Base-by-base conservation (phyloP, 2,888 invertebrate species). In the Charanyca ferruginea region DNA sequence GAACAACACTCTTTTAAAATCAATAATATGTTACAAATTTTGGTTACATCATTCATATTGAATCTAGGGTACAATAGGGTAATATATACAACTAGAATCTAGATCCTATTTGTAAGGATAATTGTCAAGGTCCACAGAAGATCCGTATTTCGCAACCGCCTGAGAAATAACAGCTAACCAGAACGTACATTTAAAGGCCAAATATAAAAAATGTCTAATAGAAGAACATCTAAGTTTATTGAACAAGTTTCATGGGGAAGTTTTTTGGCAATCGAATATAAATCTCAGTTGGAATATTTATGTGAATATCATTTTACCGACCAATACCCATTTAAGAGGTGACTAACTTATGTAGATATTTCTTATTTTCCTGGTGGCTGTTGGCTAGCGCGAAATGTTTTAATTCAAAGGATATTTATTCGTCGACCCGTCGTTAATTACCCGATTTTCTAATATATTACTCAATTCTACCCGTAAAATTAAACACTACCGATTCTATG, bases 211-310 rank as follows among this genome's bases (percentile, higher is more conserved):
- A 59, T 42, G 59, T 60, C 49, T 73, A 55, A 55, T 28, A 35
- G 28, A 9, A 16, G 62, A 53, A 42, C n/a, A 47, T 45, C 49
- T 38, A 7, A 72, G 54, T 66, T 71, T 59, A 72, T 72, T 47
- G 73, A 20, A 47, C 7, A 66, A 72, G 59, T 72, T 51, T 22
- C 13, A 23, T 23, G 11, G 25, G 5, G 9, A 52, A 60, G 51
- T 73, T 73, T 66, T 51, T 66, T 73, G 66, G 73, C 73, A 65
- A 22, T 51, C 49, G 20, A 51, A 65, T 22, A 51, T 72, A 38
- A 38, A 47, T 65, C 32, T 28, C 7, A 13, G 16, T 11, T 16
- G 54, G 20, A 55, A 45, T 48, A 65, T 71, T 59, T 72, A 55
- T 65, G 11, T n/a, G 59, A 45, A 72, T 59, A 65, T 51, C 3